Percentiles rank a stretch among this genome's conserved stretches.
phyloP scores from a whole-genome alignment of 2,888 invertebrate species.

The Rhagonycha fulva region DNA sequence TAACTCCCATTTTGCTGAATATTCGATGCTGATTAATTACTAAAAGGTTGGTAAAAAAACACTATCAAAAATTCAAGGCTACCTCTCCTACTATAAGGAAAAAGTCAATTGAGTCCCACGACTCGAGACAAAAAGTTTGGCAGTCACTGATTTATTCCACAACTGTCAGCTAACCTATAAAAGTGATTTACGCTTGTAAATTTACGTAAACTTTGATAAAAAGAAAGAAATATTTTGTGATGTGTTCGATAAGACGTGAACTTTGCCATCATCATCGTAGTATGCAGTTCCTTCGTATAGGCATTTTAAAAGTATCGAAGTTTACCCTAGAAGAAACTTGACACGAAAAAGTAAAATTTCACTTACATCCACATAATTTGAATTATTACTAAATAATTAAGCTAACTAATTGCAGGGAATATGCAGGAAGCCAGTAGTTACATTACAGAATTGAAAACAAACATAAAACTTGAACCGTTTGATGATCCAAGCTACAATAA shows the following conservation, averaged over 20 bases:
- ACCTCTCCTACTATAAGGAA: too few species aligned
- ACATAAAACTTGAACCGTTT: background rate
- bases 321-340: background rate
- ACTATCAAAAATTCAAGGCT: too few species aligned
- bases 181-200: too few species aligned
- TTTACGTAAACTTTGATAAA: background rate
- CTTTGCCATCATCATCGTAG: background rate
- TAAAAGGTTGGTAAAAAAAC: too few species aligned
- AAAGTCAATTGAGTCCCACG: too few species aligned
- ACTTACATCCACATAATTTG: background rate
- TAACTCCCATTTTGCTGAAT: too few species aligned
- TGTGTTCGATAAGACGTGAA: background rate
- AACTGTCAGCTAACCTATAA: background rate
- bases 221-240: background rate
- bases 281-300: background rate
- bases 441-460: background rate
- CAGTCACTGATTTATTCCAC: background rate
- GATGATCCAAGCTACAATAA: background rate
- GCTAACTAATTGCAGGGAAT: background rate
- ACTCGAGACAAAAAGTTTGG: too few species aligned
- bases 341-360: background rate
- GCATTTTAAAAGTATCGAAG: background rate
- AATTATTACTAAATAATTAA: background rate
- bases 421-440: background rate
- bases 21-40: too few species aligned